Base-by-base conservation (phyloP, 2,888 invertebrate species). In the Netelia virgata region DNA sequence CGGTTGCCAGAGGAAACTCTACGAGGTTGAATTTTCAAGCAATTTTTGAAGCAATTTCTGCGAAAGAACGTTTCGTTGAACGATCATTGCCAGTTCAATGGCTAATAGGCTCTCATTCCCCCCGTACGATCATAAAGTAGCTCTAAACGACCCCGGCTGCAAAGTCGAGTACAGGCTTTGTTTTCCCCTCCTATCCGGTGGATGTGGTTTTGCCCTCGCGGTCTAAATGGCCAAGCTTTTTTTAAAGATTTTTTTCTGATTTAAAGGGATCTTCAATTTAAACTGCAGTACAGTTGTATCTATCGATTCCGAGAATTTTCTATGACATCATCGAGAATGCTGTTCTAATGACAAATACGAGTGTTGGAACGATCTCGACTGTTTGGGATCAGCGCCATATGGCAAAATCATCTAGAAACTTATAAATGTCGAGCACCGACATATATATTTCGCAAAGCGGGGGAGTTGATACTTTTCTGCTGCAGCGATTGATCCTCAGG, bases 41-140 rank as follows among this genome's bases (percentile, higher is more conserved):
- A 63, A 18, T 36, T 75, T 76, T 50, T 14, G 16, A 36, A 41
- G 75, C 53, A 82, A 55, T 77, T 82, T 73, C 18, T 36, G 16
- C 47, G 69, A 36, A 8, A 69, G 41, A 47, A 23, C 14, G 16
- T 66, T n/a, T 10, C 23, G 43, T 20, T 66, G 53, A 11, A 59
- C 50, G 61, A 80, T 81, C 59, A 59, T 78, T 81, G 50, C 57
- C 77, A 82, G 73, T 77, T 81, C 73, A 81, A 68, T 84, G 69
- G 81, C 36, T 73, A 68, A 83, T 80, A 66, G 75, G 50, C 83
- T 72, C 66, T 80, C 66, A 69, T 81, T 63, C 76, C 76, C 84
- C 80, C 81, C 18, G 11, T 10, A 47, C 47, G 76, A 66, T 59
- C 36, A 64, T 59, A 59, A 69, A 72, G 75, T 64, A 41, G 57